Percentiles rank a stretch among this genome's conserved stretches.
These are phyloP conservation scores for Taxidea taxus DNA, from an alignment of 2,113 vertebrate species.

Conservation along the genomic window DNA sequence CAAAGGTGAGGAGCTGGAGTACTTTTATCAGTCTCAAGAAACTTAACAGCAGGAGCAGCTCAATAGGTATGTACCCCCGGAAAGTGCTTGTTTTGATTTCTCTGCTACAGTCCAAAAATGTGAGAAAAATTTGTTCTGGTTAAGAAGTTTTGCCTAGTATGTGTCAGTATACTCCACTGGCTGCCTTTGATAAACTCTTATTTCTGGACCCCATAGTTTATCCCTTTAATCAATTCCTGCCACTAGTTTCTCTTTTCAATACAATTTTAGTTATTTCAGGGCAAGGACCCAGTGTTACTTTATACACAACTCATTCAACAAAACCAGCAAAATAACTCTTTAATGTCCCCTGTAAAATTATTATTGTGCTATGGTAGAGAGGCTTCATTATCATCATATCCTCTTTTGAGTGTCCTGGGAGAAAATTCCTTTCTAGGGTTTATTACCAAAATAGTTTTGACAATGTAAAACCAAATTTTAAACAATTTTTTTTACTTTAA, in stretches of 20 bases:
- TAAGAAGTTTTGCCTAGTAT: conserved; percentile 1
- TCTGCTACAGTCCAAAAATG: neutral
- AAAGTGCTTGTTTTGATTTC: neutral
- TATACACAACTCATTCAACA: conserved; percentile 31
- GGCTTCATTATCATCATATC: neutral
- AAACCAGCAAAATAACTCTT: conserved; percentile 34
- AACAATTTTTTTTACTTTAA: neutral
- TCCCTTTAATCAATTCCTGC: conserved; percentile 15
- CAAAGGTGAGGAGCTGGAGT: neutral
- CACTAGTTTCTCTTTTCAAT: conserved; percentile 8
- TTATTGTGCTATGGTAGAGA: neutral
- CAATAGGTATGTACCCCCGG: neutral
- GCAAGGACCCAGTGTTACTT: neutral
- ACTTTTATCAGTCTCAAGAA: neutral
- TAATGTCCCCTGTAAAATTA: neutral
- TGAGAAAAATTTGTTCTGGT: neutral
- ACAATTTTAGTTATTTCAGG: conserved; percentile 16
- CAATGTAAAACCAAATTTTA: conserved; percentile 14
- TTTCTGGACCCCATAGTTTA: conserved; percentile 5
- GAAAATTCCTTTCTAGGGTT: neutral
- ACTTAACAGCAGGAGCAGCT: neutral
- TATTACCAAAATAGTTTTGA: conserved; percentile 1
- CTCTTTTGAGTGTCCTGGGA: neutral
- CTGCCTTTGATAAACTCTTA: conserved; percentile 19
- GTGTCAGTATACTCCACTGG: neutral